A percentile compares a stretch with the other conserved stretches of the same genome.
Evolutionary conservation across 2,888 invertebrate species (phyloP).

Genomic region (Melikaiella ostensackeni): DNA sequence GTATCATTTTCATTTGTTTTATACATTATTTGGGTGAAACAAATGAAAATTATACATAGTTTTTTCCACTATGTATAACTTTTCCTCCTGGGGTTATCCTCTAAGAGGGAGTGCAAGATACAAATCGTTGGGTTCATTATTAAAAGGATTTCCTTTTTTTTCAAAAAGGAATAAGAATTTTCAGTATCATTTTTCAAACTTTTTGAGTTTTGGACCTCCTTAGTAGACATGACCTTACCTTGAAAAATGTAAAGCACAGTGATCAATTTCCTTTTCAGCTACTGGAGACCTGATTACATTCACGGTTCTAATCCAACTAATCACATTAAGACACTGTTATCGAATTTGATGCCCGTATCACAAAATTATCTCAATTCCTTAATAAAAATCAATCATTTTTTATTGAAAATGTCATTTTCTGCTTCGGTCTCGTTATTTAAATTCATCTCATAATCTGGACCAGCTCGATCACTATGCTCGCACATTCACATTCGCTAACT

Average conservation of each 20-base stretch:
- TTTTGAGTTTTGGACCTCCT: too few relatives aligned
- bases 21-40: too few relatives aligned
- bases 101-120: too few relatives aligned
- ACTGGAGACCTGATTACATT: slow-evolving; percentile 22
- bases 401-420: background rate
- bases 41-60: too few relatives aligned
- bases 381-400: background rate
- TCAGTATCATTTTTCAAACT: too few relatives aligned
- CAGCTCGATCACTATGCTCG: slow-evolving; percentile 16
- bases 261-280: background rate
- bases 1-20: too few relatives aligned
- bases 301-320: background rate
- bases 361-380: background rate
- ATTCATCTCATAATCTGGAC: slow-evolving; percentile 28
- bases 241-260: background rate
- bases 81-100: too few relatives aligned
- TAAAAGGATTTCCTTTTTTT: too few relatives aligned
- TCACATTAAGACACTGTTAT: background rate
- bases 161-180: too few relatives aligned
- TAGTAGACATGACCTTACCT: background rate
- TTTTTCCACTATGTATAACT: too few relatives aligned
- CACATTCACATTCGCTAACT: slow-evolving; percentile 37
- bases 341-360: background rate
- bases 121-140: too few relatives aligned
- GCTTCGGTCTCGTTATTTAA: background rate